phyloP scores from a whole-genome alignment of 2,113 vertebrate genomes.

The Montifringilla adamsi region DNA sequence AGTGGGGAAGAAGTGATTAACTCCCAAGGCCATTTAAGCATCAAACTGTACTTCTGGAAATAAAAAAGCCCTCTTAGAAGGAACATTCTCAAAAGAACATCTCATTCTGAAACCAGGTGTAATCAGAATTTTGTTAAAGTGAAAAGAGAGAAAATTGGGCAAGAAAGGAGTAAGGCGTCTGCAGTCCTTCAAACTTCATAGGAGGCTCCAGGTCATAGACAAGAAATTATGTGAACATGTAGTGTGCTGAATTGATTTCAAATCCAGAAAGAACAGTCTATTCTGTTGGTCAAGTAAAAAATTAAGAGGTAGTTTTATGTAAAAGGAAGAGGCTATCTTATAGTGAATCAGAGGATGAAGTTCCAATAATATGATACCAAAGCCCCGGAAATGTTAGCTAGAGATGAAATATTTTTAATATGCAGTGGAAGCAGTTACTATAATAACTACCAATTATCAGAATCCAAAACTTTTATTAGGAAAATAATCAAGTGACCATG shows the following conservation, averaged over 20 bases:
- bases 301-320: background rate
- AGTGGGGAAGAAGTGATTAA: slow-evolving; percentile 24
- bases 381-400: background rate
- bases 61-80: background rate
- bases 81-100: background rate
- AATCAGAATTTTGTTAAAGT: background rate
- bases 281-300: background rate
- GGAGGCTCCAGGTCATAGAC: background rate
- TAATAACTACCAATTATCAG: background rate
- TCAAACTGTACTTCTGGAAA: background rate
- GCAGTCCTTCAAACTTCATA: background rate
- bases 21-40: slow-evolving; percentile 17
- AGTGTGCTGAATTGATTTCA: background rate
- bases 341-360: background rate
- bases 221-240: background rate
- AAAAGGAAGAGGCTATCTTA: background rate
- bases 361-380: background rate
- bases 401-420: background rate
- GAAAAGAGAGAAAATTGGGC: background rate
- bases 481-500: background rate
- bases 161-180: background rate
- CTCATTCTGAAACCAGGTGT: background rate
- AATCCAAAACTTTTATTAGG: background rate
- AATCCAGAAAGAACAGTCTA: background rate
- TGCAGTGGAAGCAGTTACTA: background rate